These are phyloP conservation scores for Drosophila kanekoi DNA, from an alignment of 2,888 invertebrate genomes.

Conservation along the genomic window DNA sequence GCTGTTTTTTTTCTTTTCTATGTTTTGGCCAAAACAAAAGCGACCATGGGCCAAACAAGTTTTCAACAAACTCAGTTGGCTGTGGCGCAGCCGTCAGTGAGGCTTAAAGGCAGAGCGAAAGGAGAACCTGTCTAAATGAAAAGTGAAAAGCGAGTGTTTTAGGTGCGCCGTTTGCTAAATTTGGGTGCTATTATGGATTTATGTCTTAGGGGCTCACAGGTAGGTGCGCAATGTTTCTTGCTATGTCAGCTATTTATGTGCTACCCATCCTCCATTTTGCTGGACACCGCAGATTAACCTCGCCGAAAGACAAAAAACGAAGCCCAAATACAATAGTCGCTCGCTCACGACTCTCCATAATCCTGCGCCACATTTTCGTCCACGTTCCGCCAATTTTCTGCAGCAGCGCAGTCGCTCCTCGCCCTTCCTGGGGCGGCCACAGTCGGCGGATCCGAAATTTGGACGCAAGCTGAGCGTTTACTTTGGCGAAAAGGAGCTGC, in stretches of 20 bases:
- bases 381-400: constrained; percentile 83
- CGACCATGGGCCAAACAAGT: constrained; percentile 43
- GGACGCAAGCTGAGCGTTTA: constrained; percentile 67
- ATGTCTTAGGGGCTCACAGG: constrained; percentile 85
- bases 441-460: constrained; percentile 84
- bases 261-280: background rate
- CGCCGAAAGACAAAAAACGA: constrained; percentile 83
- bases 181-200: constrained; percentile 83
- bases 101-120: constrained; percentile 12
- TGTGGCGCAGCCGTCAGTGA: constrained; percentile 57
- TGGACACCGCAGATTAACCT: constrained; percentile 83
- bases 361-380: constrained; percentile 70
- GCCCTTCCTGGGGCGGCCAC: constrained; percentile 80
- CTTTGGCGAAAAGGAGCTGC: constrained; percentile 67
- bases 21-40: constrained; percentile 66
- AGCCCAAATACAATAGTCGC: constrained; percentile 79
- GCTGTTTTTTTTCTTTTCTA: constrained; percentile 30
- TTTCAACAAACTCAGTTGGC: constrained; percentile 59
- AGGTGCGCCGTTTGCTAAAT: constrained; percentile 14
- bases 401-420: constrained; percentile 79
- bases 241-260: background rate
- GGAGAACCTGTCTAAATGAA: constrained; percentile 45
- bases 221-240: constrained; percentile 43
- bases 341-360: constrained; percentile 67
- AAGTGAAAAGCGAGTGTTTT: constrained; percentile 34